Conservation (phyloP, 2,888 invertebrate species). For the Sinelater perroti region DNA sequence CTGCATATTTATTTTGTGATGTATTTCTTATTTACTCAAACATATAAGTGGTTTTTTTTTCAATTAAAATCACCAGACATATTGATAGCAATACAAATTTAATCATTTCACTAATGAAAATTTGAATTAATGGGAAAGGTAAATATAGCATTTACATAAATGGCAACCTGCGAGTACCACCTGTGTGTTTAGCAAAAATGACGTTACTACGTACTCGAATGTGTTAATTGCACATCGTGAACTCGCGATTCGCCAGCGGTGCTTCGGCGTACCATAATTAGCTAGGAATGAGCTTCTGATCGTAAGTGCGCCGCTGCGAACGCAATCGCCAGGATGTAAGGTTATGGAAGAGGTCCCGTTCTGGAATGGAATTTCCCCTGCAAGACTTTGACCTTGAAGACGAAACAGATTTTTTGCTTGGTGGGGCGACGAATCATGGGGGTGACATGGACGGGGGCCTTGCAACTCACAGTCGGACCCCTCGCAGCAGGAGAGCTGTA, state of each 20-base stretch:
- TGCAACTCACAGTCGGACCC: slow-evolving; percentile 53
- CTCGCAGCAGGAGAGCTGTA: slow-evolving; percentile 51
- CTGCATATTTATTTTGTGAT: too few species aligned
- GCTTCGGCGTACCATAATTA: slow-evolving; percentile 2
- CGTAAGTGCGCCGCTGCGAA: neutral
- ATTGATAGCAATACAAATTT: too few species aligned
- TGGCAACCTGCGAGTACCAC: neutral
- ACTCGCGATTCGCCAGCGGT: too few species aligned
- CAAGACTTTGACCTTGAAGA: slow-evolving; percentile 60
- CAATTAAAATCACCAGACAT: too few species aligned
- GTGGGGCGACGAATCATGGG: slow-evolving; percentile 55
- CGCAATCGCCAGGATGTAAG: slow-evolving; percentile 23
- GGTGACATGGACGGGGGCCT: slow-evolving; percentile 58
- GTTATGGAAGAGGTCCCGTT: slow-evolving; percentile 32
- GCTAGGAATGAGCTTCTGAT: neutral
- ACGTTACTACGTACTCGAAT: slow-evolving; percentile 3
- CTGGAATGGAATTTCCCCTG: slow-evolving; percentile 60
- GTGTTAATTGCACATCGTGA: slow-evolving; percentile 10
- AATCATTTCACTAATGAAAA: slow-evolving; percentile 6
- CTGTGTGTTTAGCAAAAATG: neutral
- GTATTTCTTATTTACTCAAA: too few species aligned
- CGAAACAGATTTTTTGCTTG: slow-evolving; percentile 60
- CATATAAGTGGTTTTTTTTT: too few species aligned
- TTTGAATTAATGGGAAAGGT: slow-evolving; percentile 14
- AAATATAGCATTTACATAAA: slow-evolving; percentile 16